Evolutionary conservation across 2,888 invertebrate species (phyloP), one percentile per base, ranked within the genome.

Genomic region (Acanthosoma haemorrhoidale): DNA sequence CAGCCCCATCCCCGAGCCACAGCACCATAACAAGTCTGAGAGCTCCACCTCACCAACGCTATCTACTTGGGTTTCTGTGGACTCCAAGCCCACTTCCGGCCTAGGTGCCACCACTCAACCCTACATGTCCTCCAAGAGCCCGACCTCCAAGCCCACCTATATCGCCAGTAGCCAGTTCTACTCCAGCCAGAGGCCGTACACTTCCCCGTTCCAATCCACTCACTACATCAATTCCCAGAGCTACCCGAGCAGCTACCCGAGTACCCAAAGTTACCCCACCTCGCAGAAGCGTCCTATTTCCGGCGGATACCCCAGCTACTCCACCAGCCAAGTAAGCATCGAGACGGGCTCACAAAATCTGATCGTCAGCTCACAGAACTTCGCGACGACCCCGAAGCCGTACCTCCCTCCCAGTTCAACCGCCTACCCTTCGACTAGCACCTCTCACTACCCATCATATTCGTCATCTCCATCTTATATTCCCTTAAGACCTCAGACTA

Each of bases 51-150:
- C 71, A 77, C 76, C 74, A 73, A 79, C 68, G 77, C 79, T 79
- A 0, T 79, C 80, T 2, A 80, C 80, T 6, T 78, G 78, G 76
- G 79, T 80, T 13, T 77, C 80, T 1, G 73, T 78, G 15, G 75
- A 76, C 58, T 75, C 73, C 4, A 73, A 70, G 67, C 72, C 72
- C 16, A 70, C 72, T 8, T 9, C 15, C 11, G 31, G 59, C 58
- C 11, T 18, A 11, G 21, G 63, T 25, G 63, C 61, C 39, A n/a
- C 63, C 29, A 51, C 59, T 8, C 29, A 11, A 58, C 13, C 32
- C 18, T 63, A 51, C 36, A n/a, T 39, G 36, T 25, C 70, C 8
- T 63, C 69, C 4, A 70, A 70, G 29, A 63, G 34, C 39, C 70
- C 75, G 8, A 72, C 72, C 6, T 70, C 71, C 9, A 69, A 71